Evolutionary conservation across 2,888 invertebrate species (phyloP), one percentile per base, ranked within the genome.

Genomic region (Muschampia plurimacula): DNA sequence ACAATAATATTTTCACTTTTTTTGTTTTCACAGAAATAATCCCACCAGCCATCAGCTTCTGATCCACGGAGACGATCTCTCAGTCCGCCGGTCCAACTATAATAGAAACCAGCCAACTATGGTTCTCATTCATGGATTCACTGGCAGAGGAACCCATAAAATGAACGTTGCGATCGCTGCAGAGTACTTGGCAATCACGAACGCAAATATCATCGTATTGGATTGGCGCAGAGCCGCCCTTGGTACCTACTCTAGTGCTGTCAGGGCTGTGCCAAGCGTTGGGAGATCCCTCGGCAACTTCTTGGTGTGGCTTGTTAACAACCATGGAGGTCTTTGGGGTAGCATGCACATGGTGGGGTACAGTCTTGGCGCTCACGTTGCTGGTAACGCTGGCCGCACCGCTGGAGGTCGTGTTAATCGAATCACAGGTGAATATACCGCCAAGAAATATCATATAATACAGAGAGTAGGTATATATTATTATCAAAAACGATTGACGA

Each of bases 291-390:
- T 89, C n/a, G 88, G 86, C 28, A 79, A 81, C 65, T 87, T 88
- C 76, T 49, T 89, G 36, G 74, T 74, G 12, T 86, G 80, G 78
- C 73, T 89, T 2, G 77, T 76, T 67, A 63, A 39, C 0, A 75
- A 75, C 3, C 81, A 82, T 22, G 86, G 85, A 0, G 80, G 78
- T 8, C 72, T 78, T 0, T 80, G 76, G 44, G 74, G 74, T 15
- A 75, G 74, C 9, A 81, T 88, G 69, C 89, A 89, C 71, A 72
- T 89, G 3, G 79, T 86, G 9, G 89, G 89, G 4, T 86, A 86
- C 79, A 87, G 88, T 69, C 79, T 89, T 68, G 89, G 89, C 3
- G 87, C 52, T 39, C 60, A 60, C 8, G 60, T 60, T 2, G 60
- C 32, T 12, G 60, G 60, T 7, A 13, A 60, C 15, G 84, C 85